Conservation (phyloP, 2,113 vertebrate species). For the Coturnix japonica region DNA sequence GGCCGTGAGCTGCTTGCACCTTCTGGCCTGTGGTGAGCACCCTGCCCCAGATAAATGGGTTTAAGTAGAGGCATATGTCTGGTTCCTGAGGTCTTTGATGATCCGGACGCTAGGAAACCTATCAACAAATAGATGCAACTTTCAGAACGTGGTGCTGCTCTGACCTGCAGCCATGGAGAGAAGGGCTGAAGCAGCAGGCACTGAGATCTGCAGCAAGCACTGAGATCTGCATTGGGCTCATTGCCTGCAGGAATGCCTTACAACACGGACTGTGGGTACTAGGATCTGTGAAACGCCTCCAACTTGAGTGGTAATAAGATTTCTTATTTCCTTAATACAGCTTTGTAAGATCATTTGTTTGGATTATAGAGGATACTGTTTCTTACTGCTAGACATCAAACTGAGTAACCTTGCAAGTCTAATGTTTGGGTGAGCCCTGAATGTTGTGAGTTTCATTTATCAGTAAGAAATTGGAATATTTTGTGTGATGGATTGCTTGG, state of each 20-base stretch:
- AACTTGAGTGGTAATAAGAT: constrained; percentile 49
- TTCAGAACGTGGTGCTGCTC: constrained; percentile 47
- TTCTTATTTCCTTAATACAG: background rate
- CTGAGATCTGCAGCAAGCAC: background rate
- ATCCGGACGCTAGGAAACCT: background rate
- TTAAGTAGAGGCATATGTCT: background rate
- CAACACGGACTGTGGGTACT: background rate
- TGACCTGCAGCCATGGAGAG: constrained; percentile 45
- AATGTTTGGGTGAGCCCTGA: background rate
- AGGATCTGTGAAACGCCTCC: constrained; percentile 39
- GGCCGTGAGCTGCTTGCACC: too few relatives aligned
- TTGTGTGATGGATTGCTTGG: background rate
- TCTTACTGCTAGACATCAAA: background rate
- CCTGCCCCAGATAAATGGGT: background rate
- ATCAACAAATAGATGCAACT: background rate
- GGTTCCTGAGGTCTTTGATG: background rate
- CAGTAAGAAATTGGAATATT: background rate
- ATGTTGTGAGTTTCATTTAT: background rate
- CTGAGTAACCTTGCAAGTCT: background rate
- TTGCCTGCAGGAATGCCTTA: background rate
- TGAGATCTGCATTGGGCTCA: constrained; percentile 23
- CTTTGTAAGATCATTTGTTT: background rate
- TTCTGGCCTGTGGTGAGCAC: too few relatives aligned
- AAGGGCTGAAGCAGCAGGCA: background rate
- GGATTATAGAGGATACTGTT: background rate